Evolutionary conservation across 2,888 invertebrate genomes (phyloP), one percentile per base, ranked within the genome.

Genomic region (Ophion slaviceki): DNA sequence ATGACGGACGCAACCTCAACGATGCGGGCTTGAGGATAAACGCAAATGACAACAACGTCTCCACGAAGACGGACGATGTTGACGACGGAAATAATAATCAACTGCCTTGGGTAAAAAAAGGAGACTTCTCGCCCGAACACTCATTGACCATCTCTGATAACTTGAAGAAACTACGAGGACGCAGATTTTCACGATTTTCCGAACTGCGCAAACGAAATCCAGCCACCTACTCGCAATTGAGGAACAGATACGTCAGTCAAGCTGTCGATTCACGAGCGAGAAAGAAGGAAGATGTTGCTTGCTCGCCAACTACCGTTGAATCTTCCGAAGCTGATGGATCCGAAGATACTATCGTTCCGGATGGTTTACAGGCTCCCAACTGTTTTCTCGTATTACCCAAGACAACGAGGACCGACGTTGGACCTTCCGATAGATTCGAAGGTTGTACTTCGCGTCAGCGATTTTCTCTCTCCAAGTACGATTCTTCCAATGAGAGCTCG

Each of bases 401-500:
- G 32, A 80, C 53, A n/a, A 77, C 47, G 45, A 75, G 45, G 32
- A 68, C 40, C 68, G 61, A 47, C 5, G 59, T 68, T 8, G 76
- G 61, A 75, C 47, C 40, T 59, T 79, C 71, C 8, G 53, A 80
- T 45, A 83, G 67, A 77, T 61, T 83, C 45, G 78, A 82, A 83
- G 77, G 80, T 57, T 72, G 76, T 24, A 67, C 40, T 57, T 68
- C 86, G n/a, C 75, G 79, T 61, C 79, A 81, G 24, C 77, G 84
- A 61, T 85, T 86, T 84, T 82, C 86, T 53, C 87, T 87, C 36
- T 84, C 86, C 68, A 87, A 80, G 84, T 87, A 88, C 53, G 86
- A 89, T 74, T 89, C 86, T 36, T 80, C 87, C 24, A 86, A 84
- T 72, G 90, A 89, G 45, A 87, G 85, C 71, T 87, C 88, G 47